Evolutionary conservation across 2,113 vertebrate genomes (phyloP).

Genomic region (Guaruba guarouba): DNA sequence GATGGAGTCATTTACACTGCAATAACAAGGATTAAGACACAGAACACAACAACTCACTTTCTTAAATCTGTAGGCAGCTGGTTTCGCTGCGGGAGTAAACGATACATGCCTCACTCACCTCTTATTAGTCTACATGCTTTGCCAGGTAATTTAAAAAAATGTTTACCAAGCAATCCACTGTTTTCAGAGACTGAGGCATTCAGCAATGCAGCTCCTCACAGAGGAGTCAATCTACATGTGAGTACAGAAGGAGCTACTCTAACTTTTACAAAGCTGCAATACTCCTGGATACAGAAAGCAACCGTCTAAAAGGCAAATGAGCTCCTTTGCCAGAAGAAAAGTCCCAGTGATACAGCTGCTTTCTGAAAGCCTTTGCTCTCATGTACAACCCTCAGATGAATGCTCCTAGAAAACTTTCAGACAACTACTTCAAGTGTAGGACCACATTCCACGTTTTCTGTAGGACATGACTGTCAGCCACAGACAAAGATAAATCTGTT

Average conservation of each 20-base stretch:
- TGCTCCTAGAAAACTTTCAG: not conserved
- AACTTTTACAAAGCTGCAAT: not conserved
- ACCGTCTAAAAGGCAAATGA: not conserved
- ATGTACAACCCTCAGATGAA: not conserved
- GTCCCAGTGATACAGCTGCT: not conserved
- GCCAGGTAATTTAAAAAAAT: conserved; percentile 1
- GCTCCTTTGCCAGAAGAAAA: not conserved
- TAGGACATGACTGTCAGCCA: not conserved
- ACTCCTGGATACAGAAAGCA: not conserved
- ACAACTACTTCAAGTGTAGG: rapidly evolving
- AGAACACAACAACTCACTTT: conserved; percentile 28
- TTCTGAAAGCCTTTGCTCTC: not conserved
- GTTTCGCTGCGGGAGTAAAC: conserved; percentile 35
- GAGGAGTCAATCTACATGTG: not conserved
- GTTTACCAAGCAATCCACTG: not conserved
- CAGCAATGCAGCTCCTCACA: not conserved
- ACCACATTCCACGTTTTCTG: not conserved
- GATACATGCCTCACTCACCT: not conserved
- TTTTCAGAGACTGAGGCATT: not conserved
- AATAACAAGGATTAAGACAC: conserved; percentile 51
- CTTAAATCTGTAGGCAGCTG: conserved; percentile 46
- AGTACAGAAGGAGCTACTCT: not conserved
- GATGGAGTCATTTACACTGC: conserved; percentile 56
- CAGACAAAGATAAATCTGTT: not conserved
- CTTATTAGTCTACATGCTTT: not conserved